Base-by-base conservation (phyloP, 1,140 invertebrate species). In the Reticulitermes speratus region DNA sequence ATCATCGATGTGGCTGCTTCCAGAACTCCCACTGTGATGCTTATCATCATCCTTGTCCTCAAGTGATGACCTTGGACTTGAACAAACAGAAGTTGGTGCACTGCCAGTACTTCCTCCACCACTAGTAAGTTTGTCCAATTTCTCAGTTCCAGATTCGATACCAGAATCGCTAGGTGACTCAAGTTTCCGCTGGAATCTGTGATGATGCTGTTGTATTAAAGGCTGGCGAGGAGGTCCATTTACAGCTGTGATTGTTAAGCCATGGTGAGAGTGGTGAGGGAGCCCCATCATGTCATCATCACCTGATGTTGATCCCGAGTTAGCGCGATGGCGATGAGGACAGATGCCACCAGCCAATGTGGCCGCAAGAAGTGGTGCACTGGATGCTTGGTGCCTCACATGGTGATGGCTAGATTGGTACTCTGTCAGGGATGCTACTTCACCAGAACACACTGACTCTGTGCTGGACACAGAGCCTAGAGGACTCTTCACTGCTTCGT, bases 131-230 rank as follows among this genome's bases (percentile, higher is more conserved):
- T 96, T 96, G 88, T 96, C 95, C 0, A 94, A 88, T 88, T 96
- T 97, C 91, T 97, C 96, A 69, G 97, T 97, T n/a, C 97, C 97
- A 3, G 96, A 96, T 90, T 98, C 97, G 88, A 98, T 98, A 52
- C 97, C 97, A 81, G 97, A 98, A 91, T 98, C 97, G 87, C 95
- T 97, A 19, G 97, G 97, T 12, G 96, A 97, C 89, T 98, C 97
- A 52, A 97, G 91, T 89, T 97, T 97, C 55, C 96, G 93, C 85
- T 92, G 92, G 87, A 91, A 91, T 0, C 91, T 91, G 6, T 93
- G 93, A 45, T 91, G 91, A 52, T 91, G 90, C 87, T 90, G 90
- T 85, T 89, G 90, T 86, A 90, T 83, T 48, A 81, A 32, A 32
- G 59, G 59, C 16, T 75, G 65, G n/a, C 65, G 65, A 25, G 92